Evolutionary conservation across 2,888 invertebrate genomes (phyloP).

Genomic region (Hydrotaea diabolus): DNA sequence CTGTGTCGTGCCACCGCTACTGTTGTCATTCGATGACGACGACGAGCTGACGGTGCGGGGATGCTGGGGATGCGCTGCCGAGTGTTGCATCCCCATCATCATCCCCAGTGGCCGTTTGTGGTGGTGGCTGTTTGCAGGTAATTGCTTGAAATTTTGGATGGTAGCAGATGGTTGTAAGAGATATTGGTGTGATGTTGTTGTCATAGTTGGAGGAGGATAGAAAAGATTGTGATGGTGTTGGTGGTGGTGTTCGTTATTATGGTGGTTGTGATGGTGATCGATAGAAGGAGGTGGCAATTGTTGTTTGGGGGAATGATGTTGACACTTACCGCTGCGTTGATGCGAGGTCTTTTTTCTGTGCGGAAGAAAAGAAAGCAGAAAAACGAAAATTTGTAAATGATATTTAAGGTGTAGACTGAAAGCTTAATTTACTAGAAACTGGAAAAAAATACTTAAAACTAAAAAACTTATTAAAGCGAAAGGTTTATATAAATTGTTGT

Average conservation of each 20-base stretch:
- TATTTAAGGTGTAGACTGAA: too few relatives aligned
- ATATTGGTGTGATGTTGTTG: constrained; percentile 64
- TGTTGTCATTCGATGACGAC: constrained; percentile 70
- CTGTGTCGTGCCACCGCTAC: constrained; percentile 70
- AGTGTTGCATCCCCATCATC: constrained; percentile 38
- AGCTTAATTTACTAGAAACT: too few relatives aligned
- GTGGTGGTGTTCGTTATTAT: constrained; percentile 57
- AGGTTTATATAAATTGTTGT: too few relatives aligned
- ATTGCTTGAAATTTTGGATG: constrained; percentile 66
- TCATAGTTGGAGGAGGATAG: constrained; percentile 63
- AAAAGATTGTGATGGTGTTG: constrained; percentile 67
- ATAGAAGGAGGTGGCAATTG: constrained; percentile 73
- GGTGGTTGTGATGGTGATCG: constrained; percentile 70
- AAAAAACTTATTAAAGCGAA: too few relatives aligned
- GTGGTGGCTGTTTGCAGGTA: constrained; percentile 69
- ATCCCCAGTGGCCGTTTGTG: constrained; percentile 52
- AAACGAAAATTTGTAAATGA: not conserved
- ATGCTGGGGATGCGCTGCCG: constrained; percentile 54
- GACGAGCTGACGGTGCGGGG: constrained; percentile 69
- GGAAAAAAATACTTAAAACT: too few relatives aligned
- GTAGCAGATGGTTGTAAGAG: constrained; percentile 62
- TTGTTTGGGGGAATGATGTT: constrained; percentile 70
- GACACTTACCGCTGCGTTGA: constrained; percentile 80
- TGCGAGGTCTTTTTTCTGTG: constrained; percentile 80
- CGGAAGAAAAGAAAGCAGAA: constrained; percentile 33